Evolutionary conservation across 1,140 invertebrate species (phyloP).

Genomic region (Atopsyche davidsoni): DNA sequence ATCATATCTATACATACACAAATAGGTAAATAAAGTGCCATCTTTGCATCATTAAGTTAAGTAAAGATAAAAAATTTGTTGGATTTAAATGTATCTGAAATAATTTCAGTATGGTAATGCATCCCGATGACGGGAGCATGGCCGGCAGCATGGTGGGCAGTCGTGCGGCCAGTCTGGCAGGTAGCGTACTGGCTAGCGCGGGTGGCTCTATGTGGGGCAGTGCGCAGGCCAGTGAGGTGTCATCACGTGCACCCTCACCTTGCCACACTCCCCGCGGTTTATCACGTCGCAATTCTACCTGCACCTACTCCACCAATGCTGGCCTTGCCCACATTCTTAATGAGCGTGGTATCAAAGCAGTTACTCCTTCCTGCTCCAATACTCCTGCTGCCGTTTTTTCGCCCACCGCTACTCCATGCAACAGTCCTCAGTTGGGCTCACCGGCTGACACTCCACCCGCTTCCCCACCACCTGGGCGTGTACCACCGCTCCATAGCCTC

Average conservation of each 20-base stretch:
- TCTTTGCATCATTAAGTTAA: slow-evolving; percentile 6
- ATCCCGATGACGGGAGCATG: slow-evolving; percentile 74
- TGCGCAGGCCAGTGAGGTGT: slow-evolving; percentile 45
- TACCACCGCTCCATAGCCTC: slow-evolving; percentile 57
- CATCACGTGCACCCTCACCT: slow-evolving; percentile 39
- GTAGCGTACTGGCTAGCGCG: slow-evolving; percentile 53
- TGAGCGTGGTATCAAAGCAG: slow-evolving; percentile 71
- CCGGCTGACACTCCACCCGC: slow-evolving; percentile 36
- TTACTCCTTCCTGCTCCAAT: slow-evolving; percentile 58
- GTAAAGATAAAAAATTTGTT: not conserved
- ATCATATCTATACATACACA: slow-evolving; percentile 79
- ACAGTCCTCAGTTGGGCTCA: slow-evolving; percentile 63
- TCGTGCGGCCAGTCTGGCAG: slow-evolving; percentile 50
- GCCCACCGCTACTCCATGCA: slow-evolving; percentile 78
- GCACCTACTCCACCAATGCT: slow-evolving; percentile 72
- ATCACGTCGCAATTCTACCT: slow-evolving; percentile 66
- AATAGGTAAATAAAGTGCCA: slow-evolving; percentile 51
- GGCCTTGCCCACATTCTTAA: slow-evolving; percentile 75
- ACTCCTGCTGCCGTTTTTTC: slow-evolving; percentile 64
- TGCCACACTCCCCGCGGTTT: slow-evolving; percentile 51
- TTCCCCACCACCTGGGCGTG: slow-evolving; percentile 47
- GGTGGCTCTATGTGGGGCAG: slow-evolving; percentile 49
- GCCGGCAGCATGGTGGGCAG: slow-evolving; percentile 53
- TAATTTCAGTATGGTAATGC: slow-evolving; percentile 65
- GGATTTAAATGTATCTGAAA: not conserved